Evolutionary conservation across 2,797 vertebrate genomes (phyloP), one percentile per base, ranked within the genome.

Genomic region (Hafferia zeledoni): DNA sequence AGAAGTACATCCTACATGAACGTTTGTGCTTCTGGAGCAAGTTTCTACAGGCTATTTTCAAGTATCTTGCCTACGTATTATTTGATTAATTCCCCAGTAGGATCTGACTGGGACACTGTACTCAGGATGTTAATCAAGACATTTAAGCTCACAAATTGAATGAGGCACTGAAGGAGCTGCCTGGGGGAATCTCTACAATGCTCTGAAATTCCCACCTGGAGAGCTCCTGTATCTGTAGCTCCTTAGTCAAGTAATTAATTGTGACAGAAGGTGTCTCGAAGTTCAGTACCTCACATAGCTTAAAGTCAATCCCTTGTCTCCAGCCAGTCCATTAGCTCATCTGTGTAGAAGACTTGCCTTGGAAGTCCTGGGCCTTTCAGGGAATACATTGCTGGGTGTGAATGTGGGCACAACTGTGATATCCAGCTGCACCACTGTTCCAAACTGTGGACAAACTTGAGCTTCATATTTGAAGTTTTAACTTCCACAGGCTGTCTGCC

Each of bases 71-170:
- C 35, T 61, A 33, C 5, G 10, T 80, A 35, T 1, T 2, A 57
- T 25, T 70, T 88, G 52, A 60, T 86, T 55, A 28, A 4, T 87
- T 84, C 44, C 52, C 64, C 56, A 30, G 43, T n/a, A 79, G 59
- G 53, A 90, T 28, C 71, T 33, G 28, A 50, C 43, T 44, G 52
- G 60, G 55, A 72, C 20, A 6, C 49, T 87, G 27, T 83, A 68
- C 52, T 79, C 25, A 35, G 64, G 71, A 80, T 2, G 0, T 69
- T 93, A 89, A 90, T 94, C 74, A 87, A 90, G 88, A 84, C 15
- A 28, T 91, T 83, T 88, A 85, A 85, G 41, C 15, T 83, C 59
- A 71, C 63, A 84, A 82, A 92, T 79, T 70, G 87, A 92, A 63
- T 0, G 1, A 74, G 67, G 33, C 56, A 46, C 4, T 15, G 47